Conservation (phyloP, 2,113 vertebrate genomes). For the Macquaria australasica region DNA sequence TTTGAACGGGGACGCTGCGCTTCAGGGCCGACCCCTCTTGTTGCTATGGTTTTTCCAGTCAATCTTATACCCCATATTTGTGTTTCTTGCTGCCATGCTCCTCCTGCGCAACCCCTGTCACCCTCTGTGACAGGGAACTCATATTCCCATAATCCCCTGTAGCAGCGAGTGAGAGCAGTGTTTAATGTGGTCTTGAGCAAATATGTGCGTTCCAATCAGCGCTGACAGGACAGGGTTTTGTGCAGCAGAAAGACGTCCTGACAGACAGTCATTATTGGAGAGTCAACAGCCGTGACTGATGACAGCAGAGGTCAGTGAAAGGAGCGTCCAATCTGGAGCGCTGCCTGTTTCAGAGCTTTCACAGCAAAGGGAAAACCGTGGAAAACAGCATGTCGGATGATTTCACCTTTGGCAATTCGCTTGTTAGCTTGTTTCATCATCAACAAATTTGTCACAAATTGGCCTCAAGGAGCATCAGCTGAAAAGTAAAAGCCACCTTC, state of each 20-base stretch:
- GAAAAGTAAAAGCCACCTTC: constrained; percentile 45
- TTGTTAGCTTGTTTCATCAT: constrained; percentile 77
- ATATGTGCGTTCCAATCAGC: constrained; percentile 81
- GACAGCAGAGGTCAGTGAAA: constrained; percentile 79
- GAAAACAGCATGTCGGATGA: constrained; percentile 79
- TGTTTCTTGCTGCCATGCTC: constrained; percentile 52
- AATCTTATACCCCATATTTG: constrained; percentile 73
- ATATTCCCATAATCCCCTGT: constrained; percentile 81
- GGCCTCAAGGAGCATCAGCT: constrained; percentile 39
- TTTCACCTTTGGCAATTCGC: constrained; percentile 76
- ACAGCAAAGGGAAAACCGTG: constrained; percentile 63
- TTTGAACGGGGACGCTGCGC: constrained; percentile 73
- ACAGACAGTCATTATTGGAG: constrained; percentile 80
- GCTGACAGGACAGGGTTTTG: constrained; percentile 76
- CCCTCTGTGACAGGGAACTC: constrained; percentile 70
- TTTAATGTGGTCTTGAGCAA: constrained; percentile 76
- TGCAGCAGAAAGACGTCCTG: constrained; percentile 64
- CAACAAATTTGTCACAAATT: constrained; percentile 77
- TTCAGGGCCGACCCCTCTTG: constrained; percentile 68
- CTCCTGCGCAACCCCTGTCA: constrained; percentile 39
- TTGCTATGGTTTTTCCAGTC: constrained; percentile 81
- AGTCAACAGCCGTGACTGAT: constrained; percentile 85
- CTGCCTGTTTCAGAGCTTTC: constrained; percentile 76
- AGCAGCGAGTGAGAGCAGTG: constrained; percentile 39
- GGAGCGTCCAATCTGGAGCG: constrained; percentile 76